These are phyloP conservation scores for Liopterus haemorrhoidalis DNA, from an alignment of 2,888 invertebrate genomes.

Conservation along the genomic window DNA sequence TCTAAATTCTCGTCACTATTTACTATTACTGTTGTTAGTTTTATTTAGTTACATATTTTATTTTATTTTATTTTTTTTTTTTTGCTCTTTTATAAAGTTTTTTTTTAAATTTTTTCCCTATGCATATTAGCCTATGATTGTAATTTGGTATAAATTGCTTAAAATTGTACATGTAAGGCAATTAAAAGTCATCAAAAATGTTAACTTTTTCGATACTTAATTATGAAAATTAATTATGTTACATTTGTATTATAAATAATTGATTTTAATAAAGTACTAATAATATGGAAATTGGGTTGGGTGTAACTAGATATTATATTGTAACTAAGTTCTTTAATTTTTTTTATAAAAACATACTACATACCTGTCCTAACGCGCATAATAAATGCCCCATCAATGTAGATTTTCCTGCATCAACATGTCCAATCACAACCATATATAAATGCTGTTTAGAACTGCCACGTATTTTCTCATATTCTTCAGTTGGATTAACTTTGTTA, in stretches of 20 bases:
- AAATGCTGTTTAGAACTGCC: constrained; percentile 78
- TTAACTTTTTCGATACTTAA: too few species aligned
- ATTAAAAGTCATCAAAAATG: constrained; percentile 2
- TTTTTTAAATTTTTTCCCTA: too few species aligned
- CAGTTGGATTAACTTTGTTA: constrained; percentile 53
- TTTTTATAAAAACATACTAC: constrained; percentile 34
- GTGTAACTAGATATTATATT: neutral
- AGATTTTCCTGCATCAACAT: constrained; percentile 96
- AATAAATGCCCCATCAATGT: constrained; percentile 95
- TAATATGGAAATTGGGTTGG: neutral
- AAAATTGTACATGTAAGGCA: too few species aligned
- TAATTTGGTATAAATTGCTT: too few species aligned
- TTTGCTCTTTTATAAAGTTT: neutral
- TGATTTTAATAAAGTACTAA: neutral
- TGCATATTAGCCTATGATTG: too few species aligned
- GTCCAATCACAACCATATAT: constrained; percentile 89
- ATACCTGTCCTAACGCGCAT: constrained; percentile 73
- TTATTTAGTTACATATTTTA: too few species aligned
- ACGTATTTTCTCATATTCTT: constrained; percentile 66
- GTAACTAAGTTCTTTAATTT: constrained; percentile 5
- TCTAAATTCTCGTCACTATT: too few species aligned
- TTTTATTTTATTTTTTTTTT: neutral
- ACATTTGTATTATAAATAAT: too few species aligned
- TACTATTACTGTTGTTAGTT: too few species aligned
- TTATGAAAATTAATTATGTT: too few species aligned